phyloP scores from a whole-genome alignment of 2,888 invertebrate species.

The Dermolepida albohirtum region DNA sequence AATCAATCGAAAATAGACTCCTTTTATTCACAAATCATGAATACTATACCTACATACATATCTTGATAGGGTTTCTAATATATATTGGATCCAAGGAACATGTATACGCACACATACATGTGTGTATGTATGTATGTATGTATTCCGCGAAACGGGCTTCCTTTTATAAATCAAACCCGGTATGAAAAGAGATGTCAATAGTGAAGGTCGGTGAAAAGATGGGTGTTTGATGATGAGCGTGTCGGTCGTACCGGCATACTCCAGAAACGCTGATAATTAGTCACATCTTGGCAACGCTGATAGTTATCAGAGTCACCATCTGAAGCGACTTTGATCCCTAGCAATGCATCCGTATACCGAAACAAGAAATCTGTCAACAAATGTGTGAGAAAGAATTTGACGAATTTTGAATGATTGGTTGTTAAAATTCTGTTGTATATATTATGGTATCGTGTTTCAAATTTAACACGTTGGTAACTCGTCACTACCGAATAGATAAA shows the following conservation, averaged over 20 bases:
- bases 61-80: no score
- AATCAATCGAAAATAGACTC: no score
- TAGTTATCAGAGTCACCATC: slow-evolving; percentile 11
- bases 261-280: slow-evolving; percentile 6
- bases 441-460: not conserved
- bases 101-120: no score
- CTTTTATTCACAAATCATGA: no score
- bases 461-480: not conserved
- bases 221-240: slow-evolving; percentile 3
- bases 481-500: no score
- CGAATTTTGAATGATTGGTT: slow-evolving; percentile 4
- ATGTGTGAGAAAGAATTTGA: slow-evolving; percentile 9
- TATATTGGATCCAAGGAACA: no score
- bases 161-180: no score
- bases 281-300: not conserved
- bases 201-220: not conserved
- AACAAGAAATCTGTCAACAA: not conserved
- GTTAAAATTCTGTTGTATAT: not conserved
- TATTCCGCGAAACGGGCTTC: no score
- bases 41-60: no score
- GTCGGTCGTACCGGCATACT: no score
- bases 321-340: slow-evolving; percentile 7
- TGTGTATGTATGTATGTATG: no score
- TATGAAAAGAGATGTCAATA: no score
- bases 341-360: not conserved